These are phyloP conservation scores for Pteria penguin DNA, from an alignment of 2,888 invertebrate genomes.

Conservation along the genomic window DNA sequence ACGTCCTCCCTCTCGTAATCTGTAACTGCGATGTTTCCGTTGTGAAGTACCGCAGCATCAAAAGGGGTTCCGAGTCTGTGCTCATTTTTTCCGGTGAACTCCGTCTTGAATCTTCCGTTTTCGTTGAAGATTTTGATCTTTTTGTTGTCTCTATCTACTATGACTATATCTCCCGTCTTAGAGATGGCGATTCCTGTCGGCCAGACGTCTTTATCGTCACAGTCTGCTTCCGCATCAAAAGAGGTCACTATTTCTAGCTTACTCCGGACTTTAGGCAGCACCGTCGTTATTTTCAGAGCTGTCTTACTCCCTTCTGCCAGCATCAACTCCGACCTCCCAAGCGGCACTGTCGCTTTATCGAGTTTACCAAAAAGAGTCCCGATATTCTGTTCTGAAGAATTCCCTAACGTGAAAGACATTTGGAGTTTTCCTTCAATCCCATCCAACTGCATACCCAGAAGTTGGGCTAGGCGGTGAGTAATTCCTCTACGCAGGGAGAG, in stretches of 20 bases:
- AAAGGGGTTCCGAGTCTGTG: constrained; percentile 70
- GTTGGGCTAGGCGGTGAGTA: constrained; percentile 63
- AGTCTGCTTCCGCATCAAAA: constrained; percentile 58
- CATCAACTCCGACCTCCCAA: constrained; percentile 53
- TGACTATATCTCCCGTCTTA: constrained; percentile 60
- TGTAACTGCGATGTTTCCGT: constrained; percentile 72
- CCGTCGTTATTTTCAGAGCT: constrained; percentile 50
- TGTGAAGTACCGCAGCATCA: constrained; percentile 69
- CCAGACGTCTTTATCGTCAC: constrained; percentile 72
- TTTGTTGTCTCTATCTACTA: constrained; percentile 76
- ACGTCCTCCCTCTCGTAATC: constrained; percentile 73
- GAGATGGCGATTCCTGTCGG: constrained; percentile 71
- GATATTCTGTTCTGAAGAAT: constrained; percentile 55
- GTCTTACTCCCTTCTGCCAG: constrained; percentile 25
- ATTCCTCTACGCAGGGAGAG: constrained; percentile 60
- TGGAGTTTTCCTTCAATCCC: constrained; percentile 58
- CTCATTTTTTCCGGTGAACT: constrained; percentile 62
- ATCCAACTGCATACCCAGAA: constrained; percentile 63
- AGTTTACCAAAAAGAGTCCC: constrained; percentile 67
- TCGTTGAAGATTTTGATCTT: constrained; percentile 69
- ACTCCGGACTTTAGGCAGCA: constrained; percentile 60
- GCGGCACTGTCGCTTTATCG: constrained; percentile 51
- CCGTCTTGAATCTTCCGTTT: constrained; percentile 59
- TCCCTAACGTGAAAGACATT: constrained; percentile 62
- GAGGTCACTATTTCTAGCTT: constrained; percentile 51